These are phyloP conservation scores for Habroteleia sp. DNA, from an alignment of 2,888 invertebrate genomes.

Conservation along the genomic window DNA sequence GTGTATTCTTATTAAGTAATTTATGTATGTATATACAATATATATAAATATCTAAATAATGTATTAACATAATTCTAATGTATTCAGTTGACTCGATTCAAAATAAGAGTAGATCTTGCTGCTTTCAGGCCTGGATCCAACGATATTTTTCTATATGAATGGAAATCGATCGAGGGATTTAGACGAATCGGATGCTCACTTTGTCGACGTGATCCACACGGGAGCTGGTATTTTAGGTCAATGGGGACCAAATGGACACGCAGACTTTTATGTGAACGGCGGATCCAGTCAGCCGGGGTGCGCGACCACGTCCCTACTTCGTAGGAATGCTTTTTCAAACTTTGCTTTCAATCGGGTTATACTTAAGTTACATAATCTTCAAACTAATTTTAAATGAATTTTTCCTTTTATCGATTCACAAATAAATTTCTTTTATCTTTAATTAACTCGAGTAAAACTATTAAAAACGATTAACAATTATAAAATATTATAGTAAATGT, in stretches of 20 bases:
- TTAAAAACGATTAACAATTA: no score
- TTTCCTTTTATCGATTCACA: no score
- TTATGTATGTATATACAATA: no score
- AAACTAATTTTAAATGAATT: no score
- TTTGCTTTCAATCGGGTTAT: background rate
- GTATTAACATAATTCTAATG: conserved; percentile 10
- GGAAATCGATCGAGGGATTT: conserved; percentile 90
- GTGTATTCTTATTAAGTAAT: no score
- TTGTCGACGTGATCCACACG: conserved; percentile 92
- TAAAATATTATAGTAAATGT: no score
- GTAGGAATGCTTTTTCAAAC: conserved; percentile 82
- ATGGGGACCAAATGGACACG: conserved; percentile 94
- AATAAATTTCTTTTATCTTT: no score
- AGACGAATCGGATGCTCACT: conserved; percentile 90
- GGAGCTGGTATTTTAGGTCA: conserved; percentile 94
- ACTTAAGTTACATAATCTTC: no score
- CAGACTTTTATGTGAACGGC: conserved; percentile 94
- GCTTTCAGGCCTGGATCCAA: conserved; percentile 88
- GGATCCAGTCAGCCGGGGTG: conserved; percentile 94
- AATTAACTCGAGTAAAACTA: no score
- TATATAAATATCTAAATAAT: no score
- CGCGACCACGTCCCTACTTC: conserved; percentile 89
- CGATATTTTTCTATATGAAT: conserved; percentile 91
- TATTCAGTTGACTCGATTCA: conserved; percentile 40
- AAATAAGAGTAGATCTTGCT: conserved; percentile 59